phyloP scores from a whole-genome alignment of 1,140 invertebrate species.

The Drosophila bifasciata region DNA sequence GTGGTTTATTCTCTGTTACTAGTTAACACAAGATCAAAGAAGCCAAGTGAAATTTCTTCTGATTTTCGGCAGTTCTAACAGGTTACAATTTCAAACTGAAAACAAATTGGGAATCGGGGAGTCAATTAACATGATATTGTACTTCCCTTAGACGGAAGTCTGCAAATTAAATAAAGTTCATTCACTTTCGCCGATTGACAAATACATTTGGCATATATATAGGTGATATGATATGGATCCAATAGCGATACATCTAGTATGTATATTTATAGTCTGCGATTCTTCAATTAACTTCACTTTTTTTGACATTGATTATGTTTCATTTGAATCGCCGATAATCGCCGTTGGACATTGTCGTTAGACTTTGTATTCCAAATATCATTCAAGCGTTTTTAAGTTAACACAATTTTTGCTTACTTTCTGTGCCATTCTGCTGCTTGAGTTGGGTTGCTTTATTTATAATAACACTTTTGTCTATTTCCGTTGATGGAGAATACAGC shows the following conservation, averaged over 20 bases:
- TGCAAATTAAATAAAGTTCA: slow-evolving; percentile 16
- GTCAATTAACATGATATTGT: no score
- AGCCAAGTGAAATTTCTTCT: no score
- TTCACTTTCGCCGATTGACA: slow-evolving; percentile 6
- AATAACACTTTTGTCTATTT: slow-evolving; percentile 56
- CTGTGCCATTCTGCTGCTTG: slow-evolving; percentile 47
- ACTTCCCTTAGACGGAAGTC: background rate
- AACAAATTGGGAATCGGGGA: slow-evolving; percentile 3
- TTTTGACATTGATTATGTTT: slow-evolving; percentile 13
- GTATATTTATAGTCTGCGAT: slow-evolving; percentile 7
- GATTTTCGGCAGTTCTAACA: no score
- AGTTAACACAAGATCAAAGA: no score
- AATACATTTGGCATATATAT: no score
- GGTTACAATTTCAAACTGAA: no score
- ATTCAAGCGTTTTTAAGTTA: background rate
- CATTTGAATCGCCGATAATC: slow-evolving; percentile 32
- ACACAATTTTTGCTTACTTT: slow-evolving; percentile 51
- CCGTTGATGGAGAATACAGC: background rate
- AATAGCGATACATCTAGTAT: background rate
- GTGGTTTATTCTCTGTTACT: no score
- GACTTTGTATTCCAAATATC: slow-evolving; percentile 17
- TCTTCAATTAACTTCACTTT: slow-evolving; percentile 16
- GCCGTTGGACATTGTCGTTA: slow-evolving; percentile 14
- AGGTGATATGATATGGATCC: no score
- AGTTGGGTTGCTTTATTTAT: slow-evolving; percentile 13